phyloP scores from a whole-genome alignment of 1,140 invertebrate species.

The Acyrthosiphon pisum region DNA sequence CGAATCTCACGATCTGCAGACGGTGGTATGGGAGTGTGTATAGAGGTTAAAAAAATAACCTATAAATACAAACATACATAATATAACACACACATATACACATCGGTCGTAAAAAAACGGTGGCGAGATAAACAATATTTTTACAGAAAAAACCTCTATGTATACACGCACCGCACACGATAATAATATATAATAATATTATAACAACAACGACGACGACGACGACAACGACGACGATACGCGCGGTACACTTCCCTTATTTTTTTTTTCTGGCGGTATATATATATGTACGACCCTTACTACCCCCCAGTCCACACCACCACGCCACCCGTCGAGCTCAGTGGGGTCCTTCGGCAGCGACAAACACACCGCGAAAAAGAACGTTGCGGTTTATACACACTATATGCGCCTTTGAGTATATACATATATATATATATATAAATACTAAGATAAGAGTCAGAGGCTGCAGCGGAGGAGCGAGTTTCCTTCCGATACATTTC shows the following conservation, averaged over 20 bases:
- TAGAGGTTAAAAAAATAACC: background rate
- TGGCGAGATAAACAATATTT: constrained; percentile 10
- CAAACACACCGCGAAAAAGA: constrained; percentile 20
- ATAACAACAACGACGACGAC: background rate
- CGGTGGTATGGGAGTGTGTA: background rate
- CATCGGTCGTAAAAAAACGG: constrained; percentile 5
- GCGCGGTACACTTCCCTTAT: constrained; percentile 22
- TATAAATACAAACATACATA: constrained; percentile 12
- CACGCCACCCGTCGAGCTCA: background rate
- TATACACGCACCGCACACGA: background rate
- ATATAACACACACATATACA: no score
- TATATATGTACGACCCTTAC: background rate
- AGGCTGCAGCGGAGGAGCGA: constrained; percentile 16
- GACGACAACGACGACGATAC: background rate
- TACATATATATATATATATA: background rate
- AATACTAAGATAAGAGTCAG: constrained; percentile 39
- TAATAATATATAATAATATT: constrained; percentile 36
- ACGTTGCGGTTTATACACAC: background rate
- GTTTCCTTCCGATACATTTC: constrained; percentile 57
- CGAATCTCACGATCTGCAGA: background rate
- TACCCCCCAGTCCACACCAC: background rate
- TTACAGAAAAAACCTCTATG: background rate
- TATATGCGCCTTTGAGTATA: background rate
- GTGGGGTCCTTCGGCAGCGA: constrained; percentile 33
- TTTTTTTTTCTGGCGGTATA: constrained; percentile 1